These are phyloP conservation scores for Phalacrocorax aristotelis DNA, from an alignment of 2,113 vertebrate genomes.

Conservation along the genomic window DNA sequence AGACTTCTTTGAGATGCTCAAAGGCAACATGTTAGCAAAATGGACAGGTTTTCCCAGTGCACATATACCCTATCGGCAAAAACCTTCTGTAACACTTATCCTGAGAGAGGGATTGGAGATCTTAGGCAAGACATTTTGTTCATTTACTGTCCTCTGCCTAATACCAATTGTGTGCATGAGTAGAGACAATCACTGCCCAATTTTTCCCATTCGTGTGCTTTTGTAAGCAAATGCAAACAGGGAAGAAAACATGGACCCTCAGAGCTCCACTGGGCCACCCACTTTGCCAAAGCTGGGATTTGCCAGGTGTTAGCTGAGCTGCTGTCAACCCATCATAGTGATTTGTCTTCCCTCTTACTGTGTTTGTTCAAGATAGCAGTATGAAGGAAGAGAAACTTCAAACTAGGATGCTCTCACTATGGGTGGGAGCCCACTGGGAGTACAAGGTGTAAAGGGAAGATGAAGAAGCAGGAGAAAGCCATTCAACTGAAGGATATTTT, in stretches of 20 bases:
- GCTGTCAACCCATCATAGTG: neutral
- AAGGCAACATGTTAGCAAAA: neutral
- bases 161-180: neutral
- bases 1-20: neutral
- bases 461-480: neutral
- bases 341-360: neutral
- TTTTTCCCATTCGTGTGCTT: neutral
- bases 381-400: neutral
- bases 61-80: neutral
- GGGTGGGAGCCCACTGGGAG: neutral
- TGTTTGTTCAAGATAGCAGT: neutral
- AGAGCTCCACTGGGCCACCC: neutral
- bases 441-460: neutral
- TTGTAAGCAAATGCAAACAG: neutral
- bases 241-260: neutral
- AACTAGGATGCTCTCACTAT: too few species aligned
- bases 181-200: neutral
- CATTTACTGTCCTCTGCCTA: neutral
- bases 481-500: neutral
- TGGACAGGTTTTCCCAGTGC: neutral
- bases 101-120: neutral
- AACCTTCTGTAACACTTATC: neutral
- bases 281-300: neutral
- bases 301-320: neutral
- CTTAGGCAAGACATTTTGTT: neutral